phyloP scores from a whole-genome alignment of 2,797 vertebrate genomes.

The Squalus acanthias region DNA sequence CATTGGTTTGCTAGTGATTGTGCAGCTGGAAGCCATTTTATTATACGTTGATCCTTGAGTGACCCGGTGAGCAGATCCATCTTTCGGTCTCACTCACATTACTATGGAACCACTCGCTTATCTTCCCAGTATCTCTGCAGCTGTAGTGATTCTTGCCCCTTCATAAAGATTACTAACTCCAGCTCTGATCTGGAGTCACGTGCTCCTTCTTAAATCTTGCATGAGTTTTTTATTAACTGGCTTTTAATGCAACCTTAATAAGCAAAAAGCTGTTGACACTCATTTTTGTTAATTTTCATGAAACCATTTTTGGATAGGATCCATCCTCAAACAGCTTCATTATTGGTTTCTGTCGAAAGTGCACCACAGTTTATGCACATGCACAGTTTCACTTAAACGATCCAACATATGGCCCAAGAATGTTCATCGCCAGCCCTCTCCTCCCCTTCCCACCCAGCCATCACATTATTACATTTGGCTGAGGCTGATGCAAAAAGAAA shows the following conservation, averaged over 20 bases:
- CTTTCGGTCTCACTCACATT: background rate
- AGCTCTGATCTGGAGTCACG: background rate
- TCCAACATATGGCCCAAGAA: background rate
- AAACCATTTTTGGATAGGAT: background rate
- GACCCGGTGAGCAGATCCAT: background rate
- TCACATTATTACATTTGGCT: background rate
- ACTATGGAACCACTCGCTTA: background rate
- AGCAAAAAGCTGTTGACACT: background rate
- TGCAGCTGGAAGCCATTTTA: background rate
- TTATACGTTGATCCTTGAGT: background rate
- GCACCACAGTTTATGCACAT: background rate
- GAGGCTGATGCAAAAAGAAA: background rate
- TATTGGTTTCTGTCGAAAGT: background rate
- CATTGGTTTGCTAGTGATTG: background rate
- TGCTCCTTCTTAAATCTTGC: background rate
- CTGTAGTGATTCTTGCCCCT: background rate
- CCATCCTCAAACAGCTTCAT: background rate
- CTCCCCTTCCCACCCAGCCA: background rate
- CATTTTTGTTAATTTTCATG: background rate
- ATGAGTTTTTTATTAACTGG: background rate
- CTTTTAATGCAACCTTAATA: background rate
- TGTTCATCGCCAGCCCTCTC: background rate
- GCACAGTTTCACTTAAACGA: background rate
- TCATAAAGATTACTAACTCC: background rate
- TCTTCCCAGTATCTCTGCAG: background rate